Base-by-base conservation (phyloP, 2,888 invertebrate species). In the Dastarcus helophoroides region DNA sequence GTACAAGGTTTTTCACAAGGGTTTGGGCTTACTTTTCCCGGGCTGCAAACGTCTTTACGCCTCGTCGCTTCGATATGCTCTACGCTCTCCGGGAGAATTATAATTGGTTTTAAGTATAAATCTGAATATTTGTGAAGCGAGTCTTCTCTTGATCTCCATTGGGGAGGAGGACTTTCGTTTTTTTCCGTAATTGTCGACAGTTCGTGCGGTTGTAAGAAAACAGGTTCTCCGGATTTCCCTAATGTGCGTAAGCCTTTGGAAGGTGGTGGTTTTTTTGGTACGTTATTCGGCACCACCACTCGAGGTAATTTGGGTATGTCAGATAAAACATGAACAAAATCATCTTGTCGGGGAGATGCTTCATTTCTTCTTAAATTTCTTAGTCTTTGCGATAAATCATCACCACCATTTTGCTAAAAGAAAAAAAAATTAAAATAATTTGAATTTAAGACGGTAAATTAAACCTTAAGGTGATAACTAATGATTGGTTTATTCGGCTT, bases 251-350 rank as follows among this genome's bases (percentile, higher is more conserved):
- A 36, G 11, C 56, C 53, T 38, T 57, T 57, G 1, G 59, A 51
- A 7, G 58, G 51, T 3, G 60, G 60, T 6, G 60, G 59, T 31
- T 51, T 53, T 35, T 40, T 43, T 16, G 23, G 28, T 23, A 14
- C n/a, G n/a, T n/a, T 26, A 33, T 14, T 15, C 9, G 24, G 19
- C n/a, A 41, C 36, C 23, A 43, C 42, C 3, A 59, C 44, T 37
- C 51, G 53, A 1, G 60, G 58, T 14, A 59, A 42, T 44, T 57
- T 58, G 6, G 61, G 60, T 32, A 63, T 60, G 39, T 60, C 55
- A 19, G 52, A 42, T 14, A 60, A 37, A 21, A 62, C 43, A 3
- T 60, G 58, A 12, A 54, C 50, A 38, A 55, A 57, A 6, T 41
- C 31, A 14, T 22, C 7, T 3, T 4, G 3, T 16, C 13, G 13